These are phyloP conservation scores for Tiliacea citrago DNA, from an alignment of 2,888 invertebrate species.

Conservation along the genomic window DNA sequence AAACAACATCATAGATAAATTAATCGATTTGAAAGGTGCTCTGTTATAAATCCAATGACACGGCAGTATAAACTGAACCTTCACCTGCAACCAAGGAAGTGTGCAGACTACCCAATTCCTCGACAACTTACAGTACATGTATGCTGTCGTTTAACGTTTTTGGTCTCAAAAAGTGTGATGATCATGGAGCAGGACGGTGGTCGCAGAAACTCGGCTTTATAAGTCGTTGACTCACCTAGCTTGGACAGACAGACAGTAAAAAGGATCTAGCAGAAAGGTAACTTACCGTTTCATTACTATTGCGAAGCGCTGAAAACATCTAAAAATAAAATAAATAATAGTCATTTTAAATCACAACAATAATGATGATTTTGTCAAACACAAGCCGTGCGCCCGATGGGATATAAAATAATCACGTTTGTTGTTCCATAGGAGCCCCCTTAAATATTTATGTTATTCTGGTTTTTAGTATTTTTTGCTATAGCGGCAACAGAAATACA, in stretches of 20 bases:
- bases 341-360: not conserved
- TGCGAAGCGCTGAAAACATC: not conserved
- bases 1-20: too few relatives aligned
- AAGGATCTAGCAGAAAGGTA: not conserved
- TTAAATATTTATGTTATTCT: too few relatives aligned
- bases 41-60: not conserved
- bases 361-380: not conserved
- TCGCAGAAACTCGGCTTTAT: not conserved
- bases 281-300: not conserved
- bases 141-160: too few relatives aligned
- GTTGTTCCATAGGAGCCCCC: too few relatives aligned
- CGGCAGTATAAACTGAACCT: not conserved
- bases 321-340: slow-evolving; percentile 2
- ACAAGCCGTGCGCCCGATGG: not conserved
- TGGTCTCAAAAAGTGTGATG: too few relatives aligned
- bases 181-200: not conserved
- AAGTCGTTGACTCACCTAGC: not conserved
- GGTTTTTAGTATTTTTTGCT: too few relatives aligned
- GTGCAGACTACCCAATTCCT: not conserved
- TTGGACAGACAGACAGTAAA: not conserved
- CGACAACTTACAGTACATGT: too few relatives aligned
- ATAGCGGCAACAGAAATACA: too few relatives aligned
- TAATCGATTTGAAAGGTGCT: not conserved
- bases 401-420: too few relatives aligned
- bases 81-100: not conserved